These are phyloP conservation scores for Heliothis peltigera DNA, from an alignment of 2,888 invertebrate species.

Conservation along the genomic window DNA sequence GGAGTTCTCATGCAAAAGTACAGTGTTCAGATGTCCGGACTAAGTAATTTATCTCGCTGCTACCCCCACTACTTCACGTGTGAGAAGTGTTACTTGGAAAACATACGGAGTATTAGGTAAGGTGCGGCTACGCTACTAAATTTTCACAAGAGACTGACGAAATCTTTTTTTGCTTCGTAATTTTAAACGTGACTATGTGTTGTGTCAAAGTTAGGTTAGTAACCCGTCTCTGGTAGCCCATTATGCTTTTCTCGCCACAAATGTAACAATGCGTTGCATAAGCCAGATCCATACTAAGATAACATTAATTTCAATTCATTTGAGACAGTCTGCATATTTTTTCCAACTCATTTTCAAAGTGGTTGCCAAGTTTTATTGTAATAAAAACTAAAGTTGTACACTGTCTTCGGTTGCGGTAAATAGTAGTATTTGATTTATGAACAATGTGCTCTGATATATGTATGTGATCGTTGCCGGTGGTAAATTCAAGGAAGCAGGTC, in stretches of 20 bases:
- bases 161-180: neutral
- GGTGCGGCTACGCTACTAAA: conserved; percentile 3
- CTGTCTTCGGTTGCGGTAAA: conserved; percentile 34
- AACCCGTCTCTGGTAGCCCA: conserved; percentile 15
- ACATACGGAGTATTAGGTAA: conserved; percentile 41
- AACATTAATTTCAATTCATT: conserved; percentile 55
- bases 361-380: conserved; percentile 42
- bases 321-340: conserved; percentile 39
- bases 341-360: conserved; percentile 43
- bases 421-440: conserved; percentile 52
- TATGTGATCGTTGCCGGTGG: conserved; percentile 19
- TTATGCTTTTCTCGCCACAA: conserved; percentile 50
- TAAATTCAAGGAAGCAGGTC: conserved; percentile 42
- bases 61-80: conserved; percentile 61
- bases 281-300: conserved; percentile 32
- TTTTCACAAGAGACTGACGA: too few species aligned
- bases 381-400: conserved; percentile 29
- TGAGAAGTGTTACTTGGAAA: conserved; percentile 57
- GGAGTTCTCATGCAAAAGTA: conserved; percentile 62
- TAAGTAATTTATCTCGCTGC: conserved; percentile 70
- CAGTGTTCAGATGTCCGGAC: conserved; percentile 66
- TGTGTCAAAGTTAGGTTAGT: conserved; percentile 24
- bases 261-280: conserved; percentile 32
- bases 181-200: conserved; percentile 3
- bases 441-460: conserved; percentile 39